Conservation (phyloP, 2,888 invertebrate genomes). For the Agonopterix heracliana region DNA sequence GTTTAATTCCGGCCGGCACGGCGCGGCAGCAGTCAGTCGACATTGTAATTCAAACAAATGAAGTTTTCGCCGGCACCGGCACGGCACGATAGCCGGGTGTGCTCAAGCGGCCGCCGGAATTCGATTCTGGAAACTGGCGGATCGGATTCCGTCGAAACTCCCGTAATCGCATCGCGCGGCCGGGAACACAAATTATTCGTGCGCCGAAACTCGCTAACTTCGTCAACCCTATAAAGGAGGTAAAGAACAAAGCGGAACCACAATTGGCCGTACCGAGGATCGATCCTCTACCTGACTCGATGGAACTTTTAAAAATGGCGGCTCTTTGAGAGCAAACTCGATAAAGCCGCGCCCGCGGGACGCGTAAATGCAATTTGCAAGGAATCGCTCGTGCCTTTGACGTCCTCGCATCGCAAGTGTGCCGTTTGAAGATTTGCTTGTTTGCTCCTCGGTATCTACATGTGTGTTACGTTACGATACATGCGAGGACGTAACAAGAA, state of each 20-base stretch:
- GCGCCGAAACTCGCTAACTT: slow-evolving; percentile 70
- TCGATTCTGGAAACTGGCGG: slow-evolving; percentile 51
- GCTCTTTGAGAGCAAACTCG: slow-evolving; percentile 70
- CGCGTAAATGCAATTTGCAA: slow-evolving; percentile 71
- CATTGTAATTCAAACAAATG: slow-evolving; percentile 42
- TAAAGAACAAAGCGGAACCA: slow-evolving; percentile 71
- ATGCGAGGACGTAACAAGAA: slow-evolving; percentile 2
- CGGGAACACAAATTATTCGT: slow-evolving; percentile 71
- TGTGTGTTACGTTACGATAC: slow-evolving; percentile 6
- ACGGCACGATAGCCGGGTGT: slow-evolving; percentile 15
- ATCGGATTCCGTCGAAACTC: slow-evolving; percentile 63
- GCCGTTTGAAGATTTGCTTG: slow-evolving; percentile 52
- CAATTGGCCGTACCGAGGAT: slow-evolving; percentile 57
- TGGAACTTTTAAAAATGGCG: slow-evolving; percentile 72
- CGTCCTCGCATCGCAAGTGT: slow-evolving; percentile 40
- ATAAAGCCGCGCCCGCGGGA: slow-evolving; percentile 68
- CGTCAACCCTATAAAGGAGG: slow-evolving; percentile 68
- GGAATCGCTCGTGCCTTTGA: slow-evolving; percentile 72
- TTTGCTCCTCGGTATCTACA: slow-evolving; percentile 25
- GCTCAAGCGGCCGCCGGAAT: slow-evolving; percentile 47
- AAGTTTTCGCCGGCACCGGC: slow-evolving; percentile 37
- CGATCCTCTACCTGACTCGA: slow-evolving; percentile 55
- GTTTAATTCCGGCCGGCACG: too few relatives aligned
- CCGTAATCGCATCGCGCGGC: slow-evolving; percentile 64
- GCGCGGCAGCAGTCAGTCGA: neutral